Conservation (phyloP, 2,113 vertebrate genomes). For the Otis tarda region DNA sequence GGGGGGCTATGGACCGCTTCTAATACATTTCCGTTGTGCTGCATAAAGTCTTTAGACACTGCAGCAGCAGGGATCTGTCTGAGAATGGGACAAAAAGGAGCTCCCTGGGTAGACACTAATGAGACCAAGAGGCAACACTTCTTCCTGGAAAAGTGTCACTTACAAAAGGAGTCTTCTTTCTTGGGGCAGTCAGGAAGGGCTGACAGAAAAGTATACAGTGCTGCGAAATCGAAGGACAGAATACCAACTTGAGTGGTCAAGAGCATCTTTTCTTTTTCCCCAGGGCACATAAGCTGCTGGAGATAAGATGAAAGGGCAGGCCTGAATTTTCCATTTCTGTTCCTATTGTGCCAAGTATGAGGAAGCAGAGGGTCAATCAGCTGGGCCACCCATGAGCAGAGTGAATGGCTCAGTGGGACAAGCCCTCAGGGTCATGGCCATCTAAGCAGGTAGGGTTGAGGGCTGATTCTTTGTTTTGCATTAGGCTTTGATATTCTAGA, state of each 20-base stretch:
- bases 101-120: background rate
- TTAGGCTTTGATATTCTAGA: background rate
- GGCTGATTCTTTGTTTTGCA: background rate
- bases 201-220: background rate
- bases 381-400: no score
- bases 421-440: background rate
- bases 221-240: background rate
- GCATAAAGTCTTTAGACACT: background rate
- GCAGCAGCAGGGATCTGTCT: background rate
- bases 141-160: background rate
- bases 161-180: background rate
- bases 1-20: background rate
- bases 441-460: background rate
- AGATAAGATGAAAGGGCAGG: background rate
- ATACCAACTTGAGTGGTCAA: background rate
- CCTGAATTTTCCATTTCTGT: background rate
- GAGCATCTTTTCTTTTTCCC: background rate
- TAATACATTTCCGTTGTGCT: background rate
- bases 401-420: background rate
- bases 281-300: background rate
- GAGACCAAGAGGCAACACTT: background rate
- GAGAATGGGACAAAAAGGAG: background rate
- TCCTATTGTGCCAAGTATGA: background rate
- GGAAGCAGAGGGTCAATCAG: background rate
- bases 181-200: background rate